Base-by-base conservation (phyloP, 1,140 invertebrate genomes). In the Drosophila tani region DNA sequence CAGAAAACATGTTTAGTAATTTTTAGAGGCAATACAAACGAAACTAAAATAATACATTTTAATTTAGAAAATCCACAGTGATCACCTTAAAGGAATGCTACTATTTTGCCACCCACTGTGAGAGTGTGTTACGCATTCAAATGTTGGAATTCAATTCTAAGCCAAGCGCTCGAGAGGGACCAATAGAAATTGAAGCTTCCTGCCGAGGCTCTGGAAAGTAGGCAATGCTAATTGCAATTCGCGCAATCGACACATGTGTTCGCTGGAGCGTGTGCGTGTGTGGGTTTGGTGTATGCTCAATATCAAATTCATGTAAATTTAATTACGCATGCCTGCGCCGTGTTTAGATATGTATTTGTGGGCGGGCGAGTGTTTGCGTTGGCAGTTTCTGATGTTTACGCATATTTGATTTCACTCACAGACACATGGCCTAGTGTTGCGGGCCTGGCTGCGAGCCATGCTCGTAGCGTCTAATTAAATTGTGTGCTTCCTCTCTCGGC, bases 221-320 rank as follows among this genome's bases (percentile, higher is more conserved):
- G 82, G 66, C 81, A 81, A 81, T 47, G 64, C 67, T 83, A 86
- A 86, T 86, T 82, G 78, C 76, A 80, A 71, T 76, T 69, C 66
- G 63, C 66, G 57, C 29, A 11, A 47, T 38, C n/a, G 50, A 40
- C 19, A 32, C 47, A 41, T 45, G 62, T 46, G 67, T 58, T 32
- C 24, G 56, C 17, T 19, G 59, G 14, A 53, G 55, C 38, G 49
- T 49, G 35, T 62, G 27, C 59, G 15, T 57, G 32, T 53, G 50
- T 51, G 57, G 43, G 40, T 43, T 38, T 27, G 11, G 24, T 59
- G 50, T 78, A 66, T 87, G 79, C 82, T 84, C 81, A 88, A 87
- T 87, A 87, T 87, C 84, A 87, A 77, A 87, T 87, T 87, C 84
- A 87, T 87, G 84, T 87, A 87, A 88, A 87, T 87, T 87, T 87